These are phyloP conservation scores for Busseola fusca DNA, from an alignment of 2,888 invertebrate species.

Conservation along the genomic window DNA sequence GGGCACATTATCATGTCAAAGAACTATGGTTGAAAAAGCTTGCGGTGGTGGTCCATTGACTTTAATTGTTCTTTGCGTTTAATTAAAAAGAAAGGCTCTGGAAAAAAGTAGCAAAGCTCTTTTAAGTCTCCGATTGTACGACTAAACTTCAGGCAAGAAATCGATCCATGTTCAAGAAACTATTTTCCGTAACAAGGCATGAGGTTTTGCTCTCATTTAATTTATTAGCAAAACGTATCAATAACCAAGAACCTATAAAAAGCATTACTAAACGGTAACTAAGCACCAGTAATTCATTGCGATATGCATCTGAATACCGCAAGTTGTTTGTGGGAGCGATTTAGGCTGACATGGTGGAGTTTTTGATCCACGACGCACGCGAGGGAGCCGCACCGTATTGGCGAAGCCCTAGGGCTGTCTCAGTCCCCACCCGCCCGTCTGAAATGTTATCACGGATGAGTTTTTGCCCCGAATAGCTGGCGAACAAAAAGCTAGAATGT, in stretches of 20 bases:
- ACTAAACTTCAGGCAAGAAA: constrained; percentile 34
- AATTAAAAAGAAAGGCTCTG: constrained; percentile 40
- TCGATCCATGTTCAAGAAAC: constrained; percentile 24
- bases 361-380: constrained; percentile 65
- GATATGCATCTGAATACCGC: constrained; percentile 68
- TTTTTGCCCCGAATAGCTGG: constrained; percentile 38
- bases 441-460: constrained; percentile 41
- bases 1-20: constrained; percentile 8
- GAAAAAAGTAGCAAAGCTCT: constrained; percentile 14
- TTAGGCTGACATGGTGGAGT: constrained; percentile 66
- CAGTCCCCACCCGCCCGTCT: constrained; percentile 36
- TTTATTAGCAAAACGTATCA: constrained; percentile 50
- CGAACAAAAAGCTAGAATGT: constrained; percentile 46
- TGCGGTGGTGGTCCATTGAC: constrained; percentile 34
- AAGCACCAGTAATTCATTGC: constrained; percentile 67
- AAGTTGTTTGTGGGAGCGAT: constrained; percentile 71
- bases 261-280: constrained; percentile 68
- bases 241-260: constrained; percentile 59
- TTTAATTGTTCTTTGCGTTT: constrained; percentile 46
- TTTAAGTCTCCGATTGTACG: constrained; percentile 43
- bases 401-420: constrained; percentile 54
- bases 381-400: constrained; percentile 45
- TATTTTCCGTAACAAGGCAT: constrained; percentile 32
- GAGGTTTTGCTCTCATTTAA: constrained; percentile 56
- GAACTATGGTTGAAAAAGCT: constrained; percentile 35